Evolutionary conservation across 2,797 vertebrate species (phyloP), one percentile per base, ranked within the genome.

Genomic region (Onychomys leucogaster): DNA sequence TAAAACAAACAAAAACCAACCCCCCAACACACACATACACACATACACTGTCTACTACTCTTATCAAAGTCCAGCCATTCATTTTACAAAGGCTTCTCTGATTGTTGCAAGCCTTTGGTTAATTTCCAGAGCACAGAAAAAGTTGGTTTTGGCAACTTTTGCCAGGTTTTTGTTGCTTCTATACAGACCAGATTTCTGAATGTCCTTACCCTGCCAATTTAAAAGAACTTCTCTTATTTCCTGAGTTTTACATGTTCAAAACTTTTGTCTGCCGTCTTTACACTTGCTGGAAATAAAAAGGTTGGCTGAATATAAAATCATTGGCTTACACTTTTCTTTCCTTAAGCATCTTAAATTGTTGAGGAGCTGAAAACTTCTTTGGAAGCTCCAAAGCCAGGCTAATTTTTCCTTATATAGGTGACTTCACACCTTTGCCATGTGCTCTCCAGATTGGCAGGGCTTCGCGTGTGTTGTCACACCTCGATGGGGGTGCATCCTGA

Each of bases 241-340:
- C 80, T 81, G 88, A 93, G 83, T 95, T 93, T 85, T 85, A 8
- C 91, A 81, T 32, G 55, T 86, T 85, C 67, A 89, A 96, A 96
- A 94, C 78, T 63, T 85, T 91, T 93, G 91, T 92, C 80, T 94
- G 75, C 85, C 84, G 57, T 93, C 84, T 97, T 93, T 85, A 81
- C 59, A 63, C 78, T 93, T 91, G 73, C 93, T 94, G 65, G 76
- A 95, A 94, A 96, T 97, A 85, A 96, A 86, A 96, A 94, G 84
- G 91, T 96, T 93, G 88, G 73, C 78, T 85, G 88, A 95, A 85
- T 91, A 96, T 91, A 95, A 97, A 95, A 81, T 89, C 91, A 94
- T 57, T 97, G 91, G 89, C 84, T 94, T 91, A 69, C 49, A 89
- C 67, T 91, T 82, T 65, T 76, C 67, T 81, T 91, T 95, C 94